These are phyloP conservation scores for Lophius piscatorius DNA, from an alignment of 2,113 vertebrate species.

Conservation along the genomic window DNA sequence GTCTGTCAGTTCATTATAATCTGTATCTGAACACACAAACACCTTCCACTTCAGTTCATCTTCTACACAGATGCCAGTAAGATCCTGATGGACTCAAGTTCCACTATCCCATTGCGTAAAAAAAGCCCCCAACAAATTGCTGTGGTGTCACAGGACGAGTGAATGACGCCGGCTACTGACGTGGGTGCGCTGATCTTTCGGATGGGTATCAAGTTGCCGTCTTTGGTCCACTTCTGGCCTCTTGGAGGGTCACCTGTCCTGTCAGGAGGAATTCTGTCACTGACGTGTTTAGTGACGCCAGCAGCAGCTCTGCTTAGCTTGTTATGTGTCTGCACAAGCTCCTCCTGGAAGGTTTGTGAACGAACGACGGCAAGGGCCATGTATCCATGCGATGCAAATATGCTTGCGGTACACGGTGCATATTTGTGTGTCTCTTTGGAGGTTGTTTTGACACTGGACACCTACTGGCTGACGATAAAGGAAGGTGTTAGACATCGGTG, in stretches of 20 bases:
- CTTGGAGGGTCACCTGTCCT: constrained; percentile 72
- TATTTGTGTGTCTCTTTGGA: constrained; percentile 62
- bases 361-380: constrained; percentile 19
- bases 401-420: constrained; percentile 48
- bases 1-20: constrained; percentile 38
- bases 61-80: constrained; percentile 69
- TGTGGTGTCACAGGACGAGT: constrained; percentile 80
- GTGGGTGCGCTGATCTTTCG: constrained; percentile 69
- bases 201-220: constrained; percentile 74
- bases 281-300: constrained; percentile 74
- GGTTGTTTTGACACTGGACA: constrained; percentile 81
- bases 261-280: constrained; percentile 74
- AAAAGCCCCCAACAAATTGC: constrained; percentile 80
- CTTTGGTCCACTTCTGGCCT: constrained; percentile 73
- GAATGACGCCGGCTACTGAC: constrained; percentile 77
- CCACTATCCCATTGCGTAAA: constrained; percentile 78
- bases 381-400: constrained; percentile 56
- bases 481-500: constrained; percentile 29
- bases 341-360: constrained; percentile 35
- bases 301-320: constrained; percentile 68
- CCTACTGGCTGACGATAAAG: constrained; percentile 69
- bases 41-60: constrained; percentile 47
- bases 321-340: constrained; percentile 57
- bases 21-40: constrained; percentile 36
- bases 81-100: constrained; percentile 77